Base-by-base conservation (phyloP, 2,113 vertebrate genomes). In the Sterrhoptilus dennistouni region DNA sequence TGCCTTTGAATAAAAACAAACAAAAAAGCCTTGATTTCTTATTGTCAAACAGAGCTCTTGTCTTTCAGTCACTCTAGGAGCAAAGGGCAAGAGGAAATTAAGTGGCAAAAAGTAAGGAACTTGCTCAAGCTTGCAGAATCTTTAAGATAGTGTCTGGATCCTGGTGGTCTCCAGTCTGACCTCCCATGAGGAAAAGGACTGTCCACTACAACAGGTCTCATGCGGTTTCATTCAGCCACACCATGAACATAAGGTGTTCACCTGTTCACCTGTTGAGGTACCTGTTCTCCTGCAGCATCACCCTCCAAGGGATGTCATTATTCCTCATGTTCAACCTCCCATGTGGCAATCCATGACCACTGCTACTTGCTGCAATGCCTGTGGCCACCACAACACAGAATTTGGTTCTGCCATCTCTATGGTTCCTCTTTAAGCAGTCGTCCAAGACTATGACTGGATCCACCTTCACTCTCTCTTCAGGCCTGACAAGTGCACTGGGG, bases 181-280 rank as follows among this genome's bases (percentile, higher is more conserved):
- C 28, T 81, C 35, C 44, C 42, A 36, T 5, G 3, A 57, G 40
- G 44, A 70, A 19, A 36, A 82, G 79, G n/a, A 33, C 42, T 31
- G 45, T n/a, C 18, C 23, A 13, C 57, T 7, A 18, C 4, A 52
- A 31, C 21, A 64, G 16, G 44, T 66, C 47, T 66, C 4, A 3
- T 1, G 3, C 0, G 4, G 70, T 83, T 95, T 83, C 2, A 0
- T 79, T 42, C 53, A 72, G 70, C 59, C 18, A 5, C 0, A 0
- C 8, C 36, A 52, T 0, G 4, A 80, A 57, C 28, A 61, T 8
- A 33, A 36, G 35, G n/a, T 12, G 12, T 25, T 12, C 53, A 21
- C 11, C 23, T 12, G 12, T 25, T 12, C 53, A 21, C 11, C 23
- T 14, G 36, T 7, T 3, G 1, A 42, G 45, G 31, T 16, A 64